Base-by-base conservation (phyloP, 2,113 vertebrate species). In the Pelmatolapia mariae region DNA sequence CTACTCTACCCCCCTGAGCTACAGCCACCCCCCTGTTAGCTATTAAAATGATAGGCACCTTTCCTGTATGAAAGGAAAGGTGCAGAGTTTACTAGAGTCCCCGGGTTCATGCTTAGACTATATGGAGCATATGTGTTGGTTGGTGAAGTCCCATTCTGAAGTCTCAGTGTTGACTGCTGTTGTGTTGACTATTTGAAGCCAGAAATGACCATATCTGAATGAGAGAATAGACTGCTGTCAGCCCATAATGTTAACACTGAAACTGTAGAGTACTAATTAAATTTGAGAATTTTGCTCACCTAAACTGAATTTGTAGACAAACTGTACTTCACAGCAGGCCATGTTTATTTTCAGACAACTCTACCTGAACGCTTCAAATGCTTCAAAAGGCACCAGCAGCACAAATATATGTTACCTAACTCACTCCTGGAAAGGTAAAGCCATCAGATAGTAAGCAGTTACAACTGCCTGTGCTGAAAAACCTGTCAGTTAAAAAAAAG, bases 311-410 rank as follows among this genome's bases (percentile, higher is more conserved):
- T 40, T 40, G n/a, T 1, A 22, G 19, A 68, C 19, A 22, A 40
- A 8, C 36, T 40, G 33, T 68, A 22, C 63, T 22, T 40, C 63
- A 68, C 33, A 40, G 11, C 63, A 8, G 36, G 19, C 10, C 36
- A 1, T 40, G 33, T 15, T 22, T 8, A 0, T 68, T 22, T 68
- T 8, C 36, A 40, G 63, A 68, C 19, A 22, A 68, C 11, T 40
- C 0, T 22, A 68, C n/a, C 36, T 0, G 11, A 68, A 40, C 0
- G 1, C 61, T n/a, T 66, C 61, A 12, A 38, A 38, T 38, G 19
- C 36, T 68, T 40, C 2, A 40, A 40, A 68, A 68, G 7, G 4
- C 11, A 40, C 36, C 11, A 40, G 19, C 63, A 40, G 15, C 63
- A 40, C 63, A 6, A 40, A 68, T 68, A 29, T 3, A 22, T 15